These are phyloP conservation scores for Agrochola macilenta DNA, from an alignment of 2,888 invertebrate species.

Conservation along the genomic window DNA sequence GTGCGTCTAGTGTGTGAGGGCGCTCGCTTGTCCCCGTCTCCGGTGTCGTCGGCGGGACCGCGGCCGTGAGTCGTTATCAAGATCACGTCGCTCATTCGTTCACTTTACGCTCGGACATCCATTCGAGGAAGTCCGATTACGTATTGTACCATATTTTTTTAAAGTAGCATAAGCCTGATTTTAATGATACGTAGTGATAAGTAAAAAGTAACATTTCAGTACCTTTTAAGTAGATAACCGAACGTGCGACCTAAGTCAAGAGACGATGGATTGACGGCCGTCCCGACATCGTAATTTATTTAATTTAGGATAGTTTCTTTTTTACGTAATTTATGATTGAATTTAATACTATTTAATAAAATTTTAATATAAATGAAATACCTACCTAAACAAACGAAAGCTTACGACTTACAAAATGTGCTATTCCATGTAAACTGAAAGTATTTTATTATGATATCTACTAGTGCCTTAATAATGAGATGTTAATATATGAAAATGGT, in stretches of 20 bases:
- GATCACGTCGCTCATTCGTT: slow-evolving; percentile 89
- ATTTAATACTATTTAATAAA: slow-evolving; percentile 86
- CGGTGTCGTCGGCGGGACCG: slow-evolving; percentile 84
- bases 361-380: slow-evolving; percentile 83
- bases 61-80: slow-evolving; percentile 88
- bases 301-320: slow-evolving; percentile 86
- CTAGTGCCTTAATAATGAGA: slow-evolving; percentile 84
- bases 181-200: slow-evolving; percentile 86
- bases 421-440: slow-evolving; percentile 81
- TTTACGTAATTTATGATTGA: slow-evolving; percentile 88
- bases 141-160: slow-evolving; percentile 89
- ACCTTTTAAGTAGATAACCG: slow-evolving; percentile 90
- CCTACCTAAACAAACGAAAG: slow-evolving; percentile 78
- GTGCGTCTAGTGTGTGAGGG: slow-evolving; percentile 74
- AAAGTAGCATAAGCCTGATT: slow-evolving; percentile 87
- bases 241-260: slow-evolving; percentile 90
- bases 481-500: slow-evolving; percentile 76
- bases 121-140: slow-evolving; percentile 79
- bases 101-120: slow-evolving; percentile 87
- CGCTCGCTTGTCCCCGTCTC: slow-evolving; percentile 90
- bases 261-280: slow-evolving; percentile 90
- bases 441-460: slow-evolving; percentile 77
- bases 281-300: slow-evolving; percentile 91
- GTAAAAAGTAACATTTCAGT: slow-evolving; percentile 88
- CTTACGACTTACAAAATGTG: slow-evolving; percentile 80